Conservation (phyloP, 1,140 invertebrate genomes). For the Anastrepha obliqua region DNA sequence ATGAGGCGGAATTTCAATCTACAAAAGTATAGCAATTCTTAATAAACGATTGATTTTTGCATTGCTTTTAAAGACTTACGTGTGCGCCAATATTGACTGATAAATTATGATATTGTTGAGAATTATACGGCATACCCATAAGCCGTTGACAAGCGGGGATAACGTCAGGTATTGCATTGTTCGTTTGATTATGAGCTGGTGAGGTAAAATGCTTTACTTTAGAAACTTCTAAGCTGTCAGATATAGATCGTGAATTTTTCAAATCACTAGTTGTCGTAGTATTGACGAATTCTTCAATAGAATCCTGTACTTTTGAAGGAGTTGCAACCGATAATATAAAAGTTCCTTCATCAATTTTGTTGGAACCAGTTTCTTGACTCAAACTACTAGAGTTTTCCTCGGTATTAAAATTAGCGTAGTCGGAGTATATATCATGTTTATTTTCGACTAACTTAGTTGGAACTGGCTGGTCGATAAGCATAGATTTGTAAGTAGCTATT, state of each 20-base stretch:
- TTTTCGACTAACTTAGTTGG: constrained; percentile 2
- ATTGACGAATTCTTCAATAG: constrained; percentile 52
- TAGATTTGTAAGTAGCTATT: constrained; percentile 54
- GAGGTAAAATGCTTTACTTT: constrained; percentile 57
- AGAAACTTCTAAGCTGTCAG: neutral
- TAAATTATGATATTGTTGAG: constrained; percentile 50
- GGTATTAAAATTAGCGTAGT: constrained; percentile 57
- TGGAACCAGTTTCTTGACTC: constrained; percentile 18
- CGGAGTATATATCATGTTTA: constrained; percentile 56
- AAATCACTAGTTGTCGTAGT: constrained; percentile 50
- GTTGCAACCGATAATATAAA: constrained; percentile 57
- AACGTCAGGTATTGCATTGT: constrained; percentile 43
- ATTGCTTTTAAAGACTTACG: constrained; percentile 1
- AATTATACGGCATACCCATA: neutral
- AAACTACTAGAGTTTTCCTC: constrained; percentile 53
- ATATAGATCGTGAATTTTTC: neutral
- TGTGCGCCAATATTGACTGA: constrained; percentile 53
- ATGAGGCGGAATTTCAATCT: constrained; percentile 57
- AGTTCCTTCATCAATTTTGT: constrained; percentile 56
- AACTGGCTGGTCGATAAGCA: constrained; percentile 56
- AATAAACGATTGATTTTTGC: neutral
- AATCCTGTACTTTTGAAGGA: constrained; percentile 53
- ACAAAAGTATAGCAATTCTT: constrained; percentile 1
- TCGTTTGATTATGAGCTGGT: constrained; percentile 55
- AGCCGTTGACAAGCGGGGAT: constrained; percentile 34